These are phyloP conservation scores for Byasa hedistus DNA, from an alignment of 2,888 invertebrate genomes.

Conservation along the genomic window DNA sequence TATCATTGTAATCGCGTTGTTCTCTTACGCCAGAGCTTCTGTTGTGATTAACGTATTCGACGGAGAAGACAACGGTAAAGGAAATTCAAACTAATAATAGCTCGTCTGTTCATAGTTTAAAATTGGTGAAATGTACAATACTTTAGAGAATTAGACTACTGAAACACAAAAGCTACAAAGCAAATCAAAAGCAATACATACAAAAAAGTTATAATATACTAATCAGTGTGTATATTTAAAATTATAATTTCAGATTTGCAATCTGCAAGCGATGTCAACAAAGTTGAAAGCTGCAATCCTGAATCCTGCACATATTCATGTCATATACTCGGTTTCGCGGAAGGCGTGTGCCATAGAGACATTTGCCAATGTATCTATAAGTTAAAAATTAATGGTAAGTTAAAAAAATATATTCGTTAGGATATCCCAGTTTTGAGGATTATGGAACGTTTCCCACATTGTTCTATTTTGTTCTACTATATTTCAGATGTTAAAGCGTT, in stretches of 20 bases:
- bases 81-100: no score
- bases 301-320: slow-evolving; percentile 4
- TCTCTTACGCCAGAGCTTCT: slow-evolving; percentile 31
- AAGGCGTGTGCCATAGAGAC: slow-evolving; percentile 12
- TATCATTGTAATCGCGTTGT: neutral
- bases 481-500: neutral
- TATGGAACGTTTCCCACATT: no score
- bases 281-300: slow-evolving; percentile 5
- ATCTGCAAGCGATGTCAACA: neutral
- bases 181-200: neutral
- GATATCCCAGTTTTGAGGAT: neutral
- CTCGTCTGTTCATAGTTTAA: no score
- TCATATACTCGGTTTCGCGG: slow-evolving; percentile 10
- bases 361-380: slow-evolving; percentile 17
- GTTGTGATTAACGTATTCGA: slow-evolving; percentile 28
- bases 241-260: neutral
- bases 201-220: neutral
- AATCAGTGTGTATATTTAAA: neutral
- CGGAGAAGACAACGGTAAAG: slow-evolving; percentile 31
- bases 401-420: neutral
- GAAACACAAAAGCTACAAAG: no score
- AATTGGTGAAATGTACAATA: no score
- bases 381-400: slow-evolving; percentile 1
- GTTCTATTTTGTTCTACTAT: no score
- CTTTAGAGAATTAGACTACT: no score